Evolutionary conservation across 2,113 vertebrate genomes (phyloP), one percentile per base, ranked within the genome.

Genomic region (Thryonomys swinderianus): DNA sequence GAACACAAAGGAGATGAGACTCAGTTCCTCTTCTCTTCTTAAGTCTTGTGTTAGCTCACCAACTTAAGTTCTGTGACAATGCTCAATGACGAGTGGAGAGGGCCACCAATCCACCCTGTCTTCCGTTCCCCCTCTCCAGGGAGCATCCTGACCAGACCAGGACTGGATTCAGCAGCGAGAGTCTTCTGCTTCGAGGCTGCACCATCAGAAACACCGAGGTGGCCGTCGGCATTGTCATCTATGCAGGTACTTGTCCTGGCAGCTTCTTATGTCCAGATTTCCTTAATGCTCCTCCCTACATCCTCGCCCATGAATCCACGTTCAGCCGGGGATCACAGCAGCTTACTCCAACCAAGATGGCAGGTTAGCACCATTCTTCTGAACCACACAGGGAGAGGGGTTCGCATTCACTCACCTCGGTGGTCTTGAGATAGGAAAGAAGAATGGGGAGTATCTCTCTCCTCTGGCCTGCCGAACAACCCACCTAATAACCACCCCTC

Each of bases 151-250:
- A 99, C 97, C 94, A 98, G 85, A 98, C 98, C 94, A 98, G 96
- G 55, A 97, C 98, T 67, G 98, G 98, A 88, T 98, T 98, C 95
- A 98, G 98, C 96, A 98, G 97, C 32, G 98, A 99, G 95, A 99
- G 97, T 80, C 98, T 99, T 81, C 98, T 99, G 95, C 98, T 99
- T 84, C 98, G 99, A 95, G 99, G 98, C 42, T 99, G 99, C 92
- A 98, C 98, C 53, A 96, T 99, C 87, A 98, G 98, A 93, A 99
- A 99, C 84, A 99, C 99, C 0, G 98, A 98, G 82, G 91, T 93
- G 66, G 97, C 97, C 25, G 1, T 97, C 80, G 99, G 98, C 96
- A 98, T 99, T 69, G 98, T 99, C 95, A 94, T 99, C 92, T 99
- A 99, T 7, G 97, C 98, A 97, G 98, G 98, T 99, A 90, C 97